Conservation (phyloP, 2,797 vertebrate species). For the Phrynocephalus vlangalii region DNA sequence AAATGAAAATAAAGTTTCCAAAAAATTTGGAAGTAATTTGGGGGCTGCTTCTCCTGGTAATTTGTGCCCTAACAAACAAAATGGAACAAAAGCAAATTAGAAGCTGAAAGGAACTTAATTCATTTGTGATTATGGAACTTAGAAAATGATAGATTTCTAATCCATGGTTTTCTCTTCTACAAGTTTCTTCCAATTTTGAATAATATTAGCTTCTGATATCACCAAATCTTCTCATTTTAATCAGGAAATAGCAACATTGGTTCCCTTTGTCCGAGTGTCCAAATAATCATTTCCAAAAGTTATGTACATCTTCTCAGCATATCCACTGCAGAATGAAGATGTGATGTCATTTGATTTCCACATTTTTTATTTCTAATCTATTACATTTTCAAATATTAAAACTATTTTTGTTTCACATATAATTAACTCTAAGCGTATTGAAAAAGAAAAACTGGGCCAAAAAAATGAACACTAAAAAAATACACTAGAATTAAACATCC, state of each 20-base stretch:
- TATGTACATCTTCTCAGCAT: neutral
- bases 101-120: neutral
- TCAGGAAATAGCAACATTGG: no score
- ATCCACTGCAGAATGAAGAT: neutral
- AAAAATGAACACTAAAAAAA: no score
- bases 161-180: neutral
- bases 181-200: neutral
- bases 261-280: no score
- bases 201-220: no score
- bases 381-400: no score
- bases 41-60: no score
- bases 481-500: neutral
- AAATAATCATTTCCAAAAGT: neutral
- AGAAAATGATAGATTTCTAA: neutral
- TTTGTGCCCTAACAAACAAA: neutral
- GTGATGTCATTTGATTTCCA: neutral
- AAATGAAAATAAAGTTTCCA: no score
- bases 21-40: no score
- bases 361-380: neutral
- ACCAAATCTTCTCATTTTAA: no score
- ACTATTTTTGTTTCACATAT: neutral
- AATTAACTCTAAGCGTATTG: neutral
- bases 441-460: neutral
- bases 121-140: neutral
- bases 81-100: neutral